A percentile compares a stretch with the other conserved stretches of the same genome.
These are phyloP conservation scores for Malurus elegans DNA, from an alignment of 2,113 vertebrate genomes.

Conservation along the genomic window DNA sequence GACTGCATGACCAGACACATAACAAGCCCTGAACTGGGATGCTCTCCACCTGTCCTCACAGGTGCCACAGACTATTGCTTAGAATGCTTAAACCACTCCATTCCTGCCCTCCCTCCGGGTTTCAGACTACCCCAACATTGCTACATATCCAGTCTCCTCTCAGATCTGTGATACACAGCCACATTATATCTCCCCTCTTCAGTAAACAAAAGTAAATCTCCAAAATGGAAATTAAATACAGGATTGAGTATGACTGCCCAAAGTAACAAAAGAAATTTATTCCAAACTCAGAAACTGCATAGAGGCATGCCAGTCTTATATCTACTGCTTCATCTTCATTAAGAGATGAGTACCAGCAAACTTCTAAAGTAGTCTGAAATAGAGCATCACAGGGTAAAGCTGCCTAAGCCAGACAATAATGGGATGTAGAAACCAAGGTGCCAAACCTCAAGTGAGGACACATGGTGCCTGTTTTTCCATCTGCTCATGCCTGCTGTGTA, in stretches of 20 bases:
- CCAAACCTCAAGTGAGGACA: background rate
- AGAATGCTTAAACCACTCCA: background rate
- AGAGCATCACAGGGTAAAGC: background rate
- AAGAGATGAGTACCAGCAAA: background rate
- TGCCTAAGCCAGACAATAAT: background rate
- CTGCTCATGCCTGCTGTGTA: rapidly evolving
- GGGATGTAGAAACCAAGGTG: background rate
- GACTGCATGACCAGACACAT: rapidly evolving
- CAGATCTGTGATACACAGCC: background rate
- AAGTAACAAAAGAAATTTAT: background rate
- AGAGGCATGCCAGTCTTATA: background rate
- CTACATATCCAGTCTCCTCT: background rate
- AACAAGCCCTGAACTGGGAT: background rate
- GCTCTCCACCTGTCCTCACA: background rate
- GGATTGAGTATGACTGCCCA: background rate
- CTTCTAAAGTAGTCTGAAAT: background rate
- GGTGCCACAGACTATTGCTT: background rate
- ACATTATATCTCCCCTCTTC: background rate
- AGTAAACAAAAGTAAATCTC: background rate
- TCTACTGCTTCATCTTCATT: background rate
- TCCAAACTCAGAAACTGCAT: background rate
- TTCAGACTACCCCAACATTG: background rate
- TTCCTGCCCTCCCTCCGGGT: background rate
- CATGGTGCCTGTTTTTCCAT: background rate
- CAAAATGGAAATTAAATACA: background rate